Percentiles rank a stretch among this genome's conserved stretches.
Conservation (phyloP, 2,888 invertebrate species). For the Hypena proboscidalis region DNA sequence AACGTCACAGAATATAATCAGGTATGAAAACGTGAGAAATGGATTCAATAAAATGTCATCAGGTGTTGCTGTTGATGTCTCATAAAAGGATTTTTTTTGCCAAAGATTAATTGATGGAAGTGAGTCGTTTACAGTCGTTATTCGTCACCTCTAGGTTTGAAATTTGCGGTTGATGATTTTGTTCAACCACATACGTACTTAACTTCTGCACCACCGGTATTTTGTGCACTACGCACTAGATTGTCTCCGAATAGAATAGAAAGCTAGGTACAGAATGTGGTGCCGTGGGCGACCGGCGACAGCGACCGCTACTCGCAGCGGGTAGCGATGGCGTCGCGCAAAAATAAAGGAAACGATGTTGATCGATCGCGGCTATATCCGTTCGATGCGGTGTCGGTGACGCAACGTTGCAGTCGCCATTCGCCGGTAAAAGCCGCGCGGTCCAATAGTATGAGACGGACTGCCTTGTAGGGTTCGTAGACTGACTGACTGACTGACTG, state of each 20-base stretch:
- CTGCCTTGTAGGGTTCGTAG: too few species aligned
- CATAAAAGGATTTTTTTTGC: too few species aligned
- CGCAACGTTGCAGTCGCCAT: constrained; percentile 52
- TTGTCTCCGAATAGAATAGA: constrained; percentile 47
- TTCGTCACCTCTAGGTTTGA: too few species aligned
- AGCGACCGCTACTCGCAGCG: constrained; percentile 36
- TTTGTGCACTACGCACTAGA: constrained; percentile 13
- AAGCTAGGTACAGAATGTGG: constrained; percentile 45
- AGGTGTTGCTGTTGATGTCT: too few species aligned
- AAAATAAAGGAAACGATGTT: constrained; percentile 64
- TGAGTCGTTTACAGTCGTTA: too few species aligned
- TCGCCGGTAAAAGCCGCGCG: constrained; percentile 35
- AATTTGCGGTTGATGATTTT: too few species aligned
- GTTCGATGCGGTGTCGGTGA: constrained; percentile 63
- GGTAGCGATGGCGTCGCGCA: constrained; percentile 43
- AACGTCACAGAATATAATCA: too few species aligned
- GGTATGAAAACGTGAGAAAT: too few species aligned
- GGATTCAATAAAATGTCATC: too few species aligned
- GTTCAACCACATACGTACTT: too few species aligned
- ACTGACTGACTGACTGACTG: too few species aligned
- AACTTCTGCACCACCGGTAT: neutral
- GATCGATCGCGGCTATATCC: constrained; percentile 73
- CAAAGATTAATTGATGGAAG: too few species aligned
- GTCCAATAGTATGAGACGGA: constrained; percentile 35
- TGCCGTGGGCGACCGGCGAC: constrained; percentile 46